These are phyloP conservation scores for Polyommatus icarus DNA, from an alignment of 2,888 invertebrate genomes.

Conservation along the genomic window DNA sequence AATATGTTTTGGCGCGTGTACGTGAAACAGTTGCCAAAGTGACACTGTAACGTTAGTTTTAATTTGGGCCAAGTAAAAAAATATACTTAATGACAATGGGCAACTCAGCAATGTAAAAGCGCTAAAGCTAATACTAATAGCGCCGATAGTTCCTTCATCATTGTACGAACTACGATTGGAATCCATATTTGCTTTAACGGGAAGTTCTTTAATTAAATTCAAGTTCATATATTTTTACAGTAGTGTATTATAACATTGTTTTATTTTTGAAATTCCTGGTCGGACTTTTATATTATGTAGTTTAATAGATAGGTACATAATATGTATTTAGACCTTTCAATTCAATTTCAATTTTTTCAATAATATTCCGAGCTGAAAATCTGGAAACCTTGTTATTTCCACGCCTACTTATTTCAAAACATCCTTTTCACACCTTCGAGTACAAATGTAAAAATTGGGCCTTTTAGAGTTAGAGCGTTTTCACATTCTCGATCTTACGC, in stretches of 20 bases:
- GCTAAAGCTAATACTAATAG: too few species aligned
- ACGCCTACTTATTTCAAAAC: constrained; percentile 32
- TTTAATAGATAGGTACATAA: background rate
- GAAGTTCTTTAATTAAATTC: too few species aligned
- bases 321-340: background rate
- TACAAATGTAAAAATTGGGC: constrained; percentile 50
- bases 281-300: background rate
- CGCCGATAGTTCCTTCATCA: too few species aligned
- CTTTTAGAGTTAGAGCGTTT: constrained; percentile 26
- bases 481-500: too few species aligned
- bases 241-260: too few species aligned
- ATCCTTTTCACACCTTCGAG: constrained; percentile 49
- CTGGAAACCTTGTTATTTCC: background rate
- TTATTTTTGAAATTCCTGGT: background rate
- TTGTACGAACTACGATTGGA: too few species aligned
- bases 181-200: too few species aligned
- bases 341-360: background rate
- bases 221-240: too few species aligned
- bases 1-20: background rate
- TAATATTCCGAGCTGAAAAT: background rate
- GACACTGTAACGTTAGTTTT: background rate
- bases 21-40: background rate
- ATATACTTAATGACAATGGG: too few species aligned
- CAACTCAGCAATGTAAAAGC: too few species aligned
- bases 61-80: too few species aligned